Percentiles rank a stretch among this genome's conserved stretches.
phyloP scores from a whole-genome alignment of 1,140 invertebrate genomes.

The Ceratosolen solmsi region DNA sequence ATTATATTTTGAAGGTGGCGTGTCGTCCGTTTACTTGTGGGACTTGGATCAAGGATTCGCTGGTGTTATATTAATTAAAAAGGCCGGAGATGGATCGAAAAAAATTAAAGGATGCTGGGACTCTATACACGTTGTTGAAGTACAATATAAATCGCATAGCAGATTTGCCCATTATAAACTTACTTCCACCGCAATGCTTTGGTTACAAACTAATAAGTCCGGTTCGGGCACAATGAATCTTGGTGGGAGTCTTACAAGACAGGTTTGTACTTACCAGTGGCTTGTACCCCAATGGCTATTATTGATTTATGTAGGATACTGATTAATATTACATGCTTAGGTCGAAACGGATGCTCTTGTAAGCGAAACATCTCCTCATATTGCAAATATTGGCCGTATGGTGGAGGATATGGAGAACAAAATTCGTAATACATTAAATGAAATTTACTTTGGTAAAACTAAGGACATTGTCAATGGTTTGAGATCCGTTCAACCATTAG shows the following conservation, averaged over 20 bases:
- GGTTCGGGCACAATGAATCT: constrained; percentile 98
- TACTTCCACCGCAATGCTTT: constrained; percentile 99
- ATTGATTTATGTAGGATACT: neutral
- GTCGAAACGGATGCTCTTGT: constrained; percentile 92
- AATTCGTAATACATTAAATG: constrained; percentile 97
- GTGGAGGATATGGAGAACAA: constrained; percentile 99
- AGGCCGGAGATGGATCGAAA: constrained; percentile 96
- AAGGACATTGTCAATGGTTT: constrained; percentile 99
- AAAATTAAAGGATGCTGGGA: constrained; percentile 99
- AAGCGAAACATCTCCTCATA: constrained; percentile 94
- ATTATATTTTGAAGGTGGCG: constrained; percentile 99
- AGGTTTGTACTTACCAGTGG: constrained; percentile 75
- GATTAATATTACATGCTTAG: constrained; percentile 71
- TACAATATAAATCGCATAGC: constrained; percentile 95
- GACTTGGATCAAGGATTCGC: constrained; percentile 99
- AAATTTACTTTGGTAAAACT: constrained; percentile 99
- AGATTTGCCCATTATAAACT: constrained; percentile 98
- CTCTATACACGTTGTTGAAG: constrained; percentile 99
- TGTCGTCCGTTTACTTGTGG: constrained; percentile 99
- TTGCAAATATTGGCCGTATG: constrained; percentile 97
- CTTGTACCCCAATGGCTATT: too few relatives aligned
- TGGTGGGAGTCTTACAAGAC: constrained; percentile 97
- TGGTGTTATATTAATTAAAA: constrained; percentile 99
- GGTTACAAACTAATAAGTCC: constrained; percentile 98
- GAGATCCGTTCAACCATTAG: constrained; percentile 88